Base-by-base conservation (phyloP, 2,888 invertebrate species). In the Tachina lurida region DNA sequence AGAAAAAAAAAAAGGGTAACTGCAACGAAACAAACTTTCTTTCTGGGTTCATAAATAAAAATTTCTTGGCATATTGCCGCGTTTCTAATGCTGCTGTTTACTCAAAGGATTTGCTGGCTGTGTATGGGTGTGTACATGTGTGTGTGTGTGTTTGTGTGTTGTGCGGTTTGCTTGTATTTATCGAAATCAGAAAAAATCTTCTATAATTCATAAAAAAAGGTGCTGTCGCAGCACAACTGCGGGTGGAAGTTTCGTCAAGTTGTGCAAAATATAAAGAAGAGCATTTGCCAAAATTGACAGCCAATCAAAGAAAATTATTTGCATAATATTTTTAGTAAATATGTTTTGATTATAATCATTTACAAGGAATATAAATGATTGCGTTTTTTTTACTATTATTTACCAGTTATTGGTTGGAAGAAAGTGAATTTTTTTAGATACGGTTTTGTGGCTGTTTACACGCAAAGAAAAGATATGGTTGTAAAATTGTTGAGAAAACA, bases 51-150 rank as follows among this genome's bases (percentile, higher is more conserved):
- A 86, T 86, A 86, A 86, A 86, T 83, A 83, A 83, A 31, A 58
- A 62, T 49, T 83, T 87, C 86, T 88, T 88, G 88, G 88, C 88
- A 88, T 84, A 88, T 87, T 88, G 88, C 87, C 87, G 84, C 83
- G 86, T 87, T 87, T 71, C 71, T 58, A 63, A 75, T 19, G 58
- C 62, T 76, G 31, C 22, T 73, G 80, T 87, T 84, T 80, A 80
- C 82, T 77, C 79, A 76, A 68, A 56, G 75, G 85, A 81, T 82
- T 71, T 84, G 73, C 52, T 52, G 22, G n/a, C 70, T 74, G n/a
- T 19, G 10, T 39, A 41, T 83, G 62, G 77, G 77, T 74, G 56
- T 56, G 31, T 65, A 19, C 17, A 31, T 56, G 22, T 3, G 15
- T 41, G 13, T 83, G 67, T 83, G 77, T 74, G 54, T 71, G 62